Base-by-base conservation (phyloP, 2,113 vertebrate species). In the Passerina amoena region DNA sequence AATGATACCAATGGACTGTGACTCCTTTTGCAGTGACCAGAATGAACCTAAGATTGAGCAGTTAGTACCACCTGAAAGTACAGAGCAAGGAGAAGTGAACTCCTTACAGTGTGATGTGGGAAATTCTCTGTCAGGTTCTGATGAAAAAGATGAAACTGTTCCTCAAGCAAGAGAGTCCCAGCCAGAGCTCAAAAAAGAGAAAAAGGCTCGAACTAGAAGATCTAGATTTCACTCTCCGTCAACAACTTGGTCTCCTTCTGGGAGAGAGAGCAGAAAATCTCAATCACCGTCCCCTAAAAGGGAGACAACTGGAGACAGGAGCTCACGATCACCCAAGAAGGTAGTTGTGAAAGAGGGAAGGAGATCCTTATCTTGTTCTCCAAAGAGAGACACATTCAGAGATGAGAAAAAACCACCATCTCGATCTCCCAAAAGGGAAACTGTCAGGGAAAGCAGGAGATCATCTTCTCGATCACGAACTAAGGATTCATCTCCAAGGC, bases 181-280 rank as follows among this genome's bases (percentile, higher is more conserved):
- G 14, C 5, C 81, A 56, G 96, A 97, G 61, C 30, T 64, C 78
- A 97, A 96, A 79, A 97, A 96, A 90, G 97, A 97, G 37, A 98
- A 97, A 95, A 98, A 98, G 47, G 24, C 96, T 69, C 97, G 98
- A 90, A 97, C 97, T 48, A 97, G 98, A 72, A 98, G 97, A 79
- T 99, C 99, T 84, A 98, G 99, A 69, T 99, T 99, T 97, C 99
- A 99, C 93, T 99, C 99, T 19, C 98, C 99, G 10, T 98, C 99
- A 5, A 99, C 98, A 79, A 99, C 98, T 56, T 99, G 99, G 99
- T 99, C 99, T 38, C 99, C 99, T 27, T 98, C 98, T 86, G 97
- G 92, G 63, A 97, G 90, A 38, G 99, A 99, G 73, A 95, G 89
- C 51, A 98, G 96, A 35, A 90, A 96, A 24, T 98, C 98, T 81